Percentiles rank a stretch among this genome's conserved stretches.
Conservation (phyloP, 2,888 invertebrate species). For the Junonia oenone region DNA sequence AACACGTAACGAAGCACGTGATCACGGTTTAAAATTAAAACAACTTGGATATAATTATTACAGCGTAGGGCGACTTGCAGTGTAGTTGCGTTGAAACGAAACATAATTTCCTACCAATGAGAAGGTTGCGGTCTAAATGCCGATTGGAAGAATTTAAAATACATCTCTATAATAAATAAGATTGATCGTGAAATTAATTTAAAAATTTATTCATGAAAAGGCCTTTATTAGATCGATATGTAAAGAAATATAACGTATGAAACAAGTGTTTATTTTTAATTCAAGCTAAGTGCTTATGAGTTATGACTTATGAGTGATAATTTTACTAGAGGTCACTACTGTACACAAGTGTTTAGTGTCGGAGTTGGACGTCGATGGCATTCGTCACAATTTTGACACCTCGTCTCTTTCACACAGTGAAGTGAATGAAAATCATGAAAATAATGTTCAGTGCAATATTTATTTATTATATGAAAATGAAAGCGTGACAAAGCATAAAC, state of each 20-base stretch:
- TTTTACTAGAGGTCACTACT: constrained; percentile 12
- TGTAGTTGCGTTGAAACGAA: not conserved
- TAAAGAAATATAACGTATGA: not conserved
- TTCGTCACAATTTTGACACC: constrained; percentile 11
- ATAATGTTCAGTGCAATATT: constrained; percentile 11
- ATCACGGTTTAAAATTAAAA: constrained; percentile 14
- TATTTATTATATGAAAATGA: constrained; percentile 1
- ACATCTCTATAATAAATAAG: not conserved
- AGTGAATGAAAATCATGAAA: constrained; percentile 14
- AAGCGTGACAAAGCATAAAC: constrained; percentile 11
- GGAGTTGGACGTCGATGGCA: not conserved
- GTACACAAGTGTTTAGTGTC: not conserved
- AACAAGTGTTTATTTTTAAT: not conserved
- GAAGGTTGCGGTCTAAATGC: not conserved
- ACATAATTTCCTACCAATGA: constrained; percentile 8
- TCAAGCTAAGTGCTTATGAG: not conserved
- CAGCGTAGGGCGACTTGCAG: not conserved
- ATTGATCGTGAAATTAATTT: not conserved
- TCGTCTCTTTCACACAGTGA: constrained; percentile 1
- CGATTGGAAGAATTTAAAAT: not conserved
- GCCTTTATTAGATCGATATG: not conserved
- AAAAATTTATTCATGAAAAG: not conserved
- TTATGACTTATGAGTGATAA: not conserved
- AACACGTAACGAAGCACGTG: constrained; percentile 25
- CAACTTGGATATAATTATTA: constrained; percentile 9